Conservation (phyloP, 2,797 vertebrate genomes). For the Lophotriccus pileatus region DNA sequence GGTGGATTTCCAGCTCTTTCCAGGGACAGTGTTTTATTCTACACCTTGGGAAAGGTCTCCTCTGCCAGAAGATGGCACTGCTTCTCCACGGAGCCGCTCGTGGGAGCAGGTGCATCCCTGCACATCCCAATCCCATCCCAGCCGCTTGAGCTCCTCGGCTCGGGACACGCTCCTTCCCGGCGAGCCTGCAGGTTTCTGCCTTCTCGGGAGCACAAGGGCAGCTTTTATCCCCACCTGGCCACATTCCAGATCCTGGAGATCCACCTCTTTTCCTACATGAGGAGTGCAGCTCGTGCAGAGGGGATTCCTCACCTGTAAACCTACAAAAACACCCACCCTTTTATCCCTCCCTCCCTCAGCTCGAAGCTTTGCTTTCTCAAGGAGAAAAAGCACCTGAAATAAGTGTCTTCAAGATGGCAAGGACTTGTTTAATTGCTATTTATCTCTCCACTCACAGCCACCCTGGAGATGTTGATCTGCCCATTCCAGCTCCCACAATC, state of each 20-base stretch:
- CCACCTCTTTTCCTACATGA: rapidly evolving
- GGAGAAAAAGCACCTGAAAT: not conserved
- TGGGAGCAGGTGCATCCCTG: not conserved
- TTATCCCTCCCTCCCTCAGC: not conserved
- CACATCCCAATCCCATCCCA: rapidly evolving
- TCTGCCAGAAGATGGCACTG: slow-evolving; percentile 47
- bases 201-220: not conserved
- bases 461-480: no score
- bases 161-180: no score
- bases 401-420: rapidly evolving
- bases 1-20: not conserved
- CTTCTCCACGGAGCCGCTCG: not conserved
- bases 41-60: not conserved
- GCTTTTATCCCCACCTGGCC: not conserved
- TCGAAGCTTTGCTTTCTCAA: not conserved
- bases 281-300: rapidly evolving
- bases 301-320: not conserved
- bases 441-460: not conserved
- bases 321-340: rapidly evolving
- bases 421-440: not conserved
- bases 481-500: not conserved
- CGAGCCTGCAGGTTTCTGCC: not conserved
- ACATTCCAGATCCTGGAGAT: not conserved
- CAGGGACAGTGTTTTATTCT: not conserved
- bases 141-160: not conserved